phyloP scores from a whole-genome alignment of 2,888 invertebrate species.

The Hypolimnas misippus region DNA sequence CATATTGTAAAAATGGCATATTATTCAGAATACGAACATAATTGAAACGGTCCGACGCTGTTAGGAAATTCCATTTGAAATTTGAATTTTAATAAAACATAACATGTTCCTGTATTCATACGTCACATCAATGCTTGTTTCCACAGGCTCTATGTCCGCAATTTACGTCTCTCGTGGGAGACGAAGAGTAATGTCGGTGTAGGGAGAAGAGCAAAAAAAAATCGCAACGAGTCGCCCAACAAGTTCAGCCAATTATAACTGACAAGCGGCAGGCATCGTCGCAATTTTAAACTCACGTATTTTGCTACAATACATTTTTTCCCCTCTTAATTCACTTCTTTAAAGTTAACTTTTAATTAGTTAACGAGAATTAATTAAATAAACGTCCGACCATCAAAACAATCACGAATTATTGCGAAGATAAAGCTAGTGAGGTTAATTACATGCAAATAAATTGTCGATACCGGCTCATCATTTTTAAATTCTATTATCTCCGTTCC shows the following conservation, averaged over 20 bases:
- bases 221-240: constrained; percentile 73
- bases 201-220: constrained; percentile 75
- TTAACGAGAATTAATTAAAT: constrained; percentile 9
- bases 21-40: constrained; percentile 46
- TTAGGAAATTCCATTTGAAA: constrained; percentile 59
- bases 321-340: constrained; percentile 38
- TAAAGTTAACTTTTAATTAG: constrained; percentile 32
- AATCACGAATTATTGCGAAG: constrained; percentile 11
- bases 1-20: constrained; percentile 23
- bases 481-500: constrained; percentile 71
- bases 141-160: constrained; percentile 70
- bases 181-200: constrained; percentile 80
- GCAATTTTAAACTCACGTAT: constrained; percentile 70
- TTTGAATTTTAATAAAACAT: constrained; percentile 77
- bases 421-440: constrained; percentile 39
- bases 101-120: constrained; percentile 74
- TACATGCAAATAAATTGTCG: constrained; percentile 44
- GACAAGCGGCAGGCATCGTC: constrained; percentile 77
- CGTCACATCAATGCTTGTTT: constrained; percentile 79
- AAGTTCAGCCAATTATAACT: constrained; percentile 84
- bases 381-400: constrained; percentile 16
- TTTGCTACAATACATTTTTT: constrained; percentile 36
- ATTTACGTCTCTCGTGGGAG: constrained; percentile 81
- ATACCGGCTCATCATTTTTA: constrained; percentile 44
- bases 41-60: constrained; percentile 45